phyloP scores from a whole-genome alignment of 2,113 vertebrate genomes.

The Hyperopisus bebe region DNA sequence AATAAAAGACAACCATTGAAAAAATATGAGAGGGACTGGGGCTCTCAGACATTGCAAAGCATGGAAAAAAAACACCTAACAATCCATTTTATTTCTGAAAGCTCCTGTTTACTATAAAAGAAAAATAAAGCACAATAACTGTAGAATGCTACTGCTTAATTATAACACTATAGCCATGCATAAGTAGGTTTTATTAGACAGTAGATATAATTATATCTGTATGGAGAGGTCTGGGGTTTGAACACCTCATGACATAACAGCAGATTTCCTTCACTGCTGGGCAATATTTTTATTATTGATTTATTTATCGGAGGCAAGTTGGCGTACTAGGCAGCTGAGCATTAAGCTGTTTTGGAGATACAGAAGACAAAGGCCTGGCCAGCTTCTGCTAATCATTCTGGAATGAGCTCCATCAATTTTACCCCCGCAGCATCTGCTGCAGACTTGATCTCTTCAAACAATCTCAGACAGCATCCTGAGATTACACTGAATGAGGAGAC shows the following conservation, averaged over 20 bases:
- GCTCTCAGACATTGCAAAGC: background rate
- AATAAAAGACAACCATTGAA: background rate
- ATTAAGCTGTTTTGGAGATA: constrained; percentile 7
- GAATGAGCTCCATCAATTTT: constrained; percentile 15
- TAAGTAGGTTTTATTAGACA: background rate
- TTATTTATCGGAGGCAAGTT: constrained; percentile 46
- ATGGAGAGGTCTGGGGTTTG: background rate
- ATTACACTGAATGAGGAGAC: background rate
- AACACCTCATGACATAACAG: background rate
- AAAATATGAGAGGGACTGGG: background rate
- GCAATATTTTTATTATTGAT: constrained; percentile 46
- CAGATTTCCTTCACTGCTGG: constrained; percentile 17
- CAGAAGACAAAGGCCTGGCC: background rate
- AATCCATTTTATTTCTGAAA: background rate
- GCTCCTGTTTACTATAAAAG: background rate
- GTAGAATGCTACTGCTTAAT: background rate
- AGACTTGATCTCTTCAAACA: constrained; percentile 10
- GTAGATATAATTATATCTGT: background rate
- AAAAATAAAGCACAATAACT: background rate
- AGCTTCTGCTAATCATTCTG: constrained; percentile 20
- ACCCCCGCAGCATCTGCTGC: background rate
- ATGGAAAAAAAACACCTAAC: background rate
- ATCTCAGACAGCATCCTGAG: background rate
- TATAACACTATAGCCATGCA: background rate
- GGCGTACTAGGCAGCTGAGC: constrained; percentile 32